These are phyloP conservation scores for Cyphomyrus discorhynchus DNA, from an alignment of 2,113 vertebrate species.

Conservation along the genomic window DNA sequence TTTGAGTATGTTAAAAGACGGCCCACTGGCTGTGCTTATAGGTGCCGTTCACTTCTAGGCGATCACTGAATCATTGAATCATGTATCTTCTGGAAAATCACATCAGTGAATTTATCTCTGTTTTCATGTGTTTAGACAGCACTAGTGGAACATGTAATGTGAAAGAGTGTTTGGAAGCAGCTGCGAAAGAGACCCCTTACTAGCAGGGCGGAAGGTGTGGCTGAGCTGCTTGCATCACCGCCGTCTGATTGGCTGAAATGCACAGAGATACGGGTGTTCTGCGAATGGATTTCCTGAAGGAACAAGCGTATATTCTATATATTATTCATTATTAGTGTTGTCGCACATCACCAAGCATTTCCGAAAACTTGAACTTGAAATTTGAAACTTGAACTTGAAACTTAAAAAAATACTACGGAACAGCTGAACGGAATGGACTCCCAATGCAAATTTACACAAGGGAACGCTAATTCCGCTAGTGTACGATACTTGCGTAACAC, in stretches of 20 bases:
- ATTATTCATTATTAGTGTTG: background rate
- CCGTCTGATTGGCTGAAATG: too few species aligned
- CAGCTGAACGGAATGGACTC: background rate
- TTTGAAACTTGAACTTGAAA: background rate
- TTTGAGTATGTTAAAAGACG: background rate
- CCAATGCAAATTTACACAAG: background rate
- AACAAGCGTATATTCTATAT: background rate
- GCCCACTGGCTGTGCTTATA: background rate
- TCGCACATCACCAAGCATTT: background rate
- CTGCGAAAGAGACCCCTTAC: too few species aligned
- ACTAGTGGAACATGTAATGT: background rate
- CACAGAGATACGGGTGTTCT: too few species aligned
- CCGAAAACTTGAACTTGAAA: background rate
- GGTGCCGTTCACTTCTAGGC: background rate
- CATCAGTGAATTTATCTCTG: background rate
- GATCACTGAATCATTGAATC: background rate
- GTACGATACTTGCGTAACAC: background rate
- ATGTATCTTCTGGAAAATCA: background rate
- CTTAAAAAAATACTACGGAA: background rate
- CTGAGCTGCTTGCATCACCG: too few species aligned
- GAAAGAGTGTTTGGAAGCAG: too few species aligned
- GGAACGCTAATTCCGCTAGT: background rate
- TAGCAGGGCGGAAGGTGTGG: too few species aligned
- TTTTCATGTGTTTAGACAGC: background rate
- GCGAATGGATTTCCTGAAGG: too few species aligned